Evolutionary conservation across 2,113 vertebrate species (phyloP), one percentile per base, ranked within the genome.

Genomic region (Salvelinus alpinus): DNA sequence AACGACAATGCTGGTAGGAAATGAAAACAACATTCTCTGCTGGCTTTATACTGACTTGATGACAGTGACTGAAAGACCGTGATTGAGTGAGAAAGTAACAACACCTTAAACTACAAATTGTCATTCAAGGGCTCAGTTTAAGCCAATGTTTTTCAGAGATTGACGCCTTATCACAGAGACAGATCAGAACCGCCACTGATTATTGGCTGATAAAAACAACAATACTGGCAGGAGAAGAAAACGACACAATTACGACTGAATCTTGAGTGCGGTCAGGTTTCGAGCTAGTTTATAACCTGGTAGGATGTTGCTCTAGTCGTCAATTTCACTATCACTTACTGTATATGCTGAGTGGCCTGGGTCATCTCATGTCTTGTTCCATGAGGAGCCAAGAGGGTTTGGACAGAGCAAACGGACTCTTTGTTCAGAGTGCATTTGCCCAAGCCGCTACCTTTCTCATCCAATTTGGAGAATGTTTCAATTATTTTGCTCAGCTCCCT

Each of bases 351-450:
- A 11, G 38, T 11, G 38, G 9, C 38, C 38, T 44, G 38, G 38
- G 9, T 44, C 38, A 44, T 11, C 38, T 44, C 11, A 44, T 9
- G 8, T 44, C 38, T 44, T 44, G 11, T 75, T 74, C 76, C 71
- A 69, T 73, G 51, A 51, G 48, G 68, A 73, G 38, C 74, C 74
- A 70, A 69, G n/a, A 34, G 70, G 72, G 64, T 54, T 66, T 66
- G 71, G 31, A 71, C 70, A 59, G 73, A 76, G 29, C 5, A 0
- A 38, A 72, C 31, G 3, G 25, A 34, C 64, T 65, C 72, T 79
- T 73, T 80, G 80, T 80, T 65, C 51, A 71, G 54, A 34, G 59
- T 77, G 73, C 25, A 29, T 6, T 6, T n/a, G n/a, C 27, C 48
- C 65, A 65, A 72, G 64, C 38, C 38, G 38, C 38, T 44, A 3